These are phyloP conservation scores for Temnothorax nylanderi DNA, from an alignment of 1,140 invertebrate species.

Conservation along the genomic window DNA sequence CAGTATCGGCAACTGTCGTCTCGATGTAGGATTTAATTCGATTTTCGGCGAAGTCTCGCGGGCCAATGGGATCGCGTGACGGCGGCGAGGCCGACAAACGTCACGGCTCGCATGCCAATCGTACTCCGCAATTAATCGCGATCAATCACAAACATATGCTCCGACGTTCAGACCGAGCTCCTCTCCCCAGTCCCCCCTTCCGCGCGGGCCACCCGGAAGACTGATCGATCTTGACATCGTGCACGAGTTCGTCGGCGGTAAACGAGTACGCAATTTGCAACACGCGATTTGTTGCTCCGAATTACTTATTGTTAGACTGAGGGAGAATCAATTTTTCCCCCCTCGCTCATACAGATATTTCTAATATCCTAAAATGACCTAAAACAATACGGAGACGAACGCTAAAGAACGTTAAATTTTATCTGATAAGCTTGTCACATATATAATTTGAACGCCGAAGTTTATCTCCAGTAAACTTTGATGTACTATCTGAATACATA, in stretches of 20 bases:
- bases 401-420: too few species aligned
- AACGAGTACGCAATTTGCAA: neutral
- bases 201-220: neutral
- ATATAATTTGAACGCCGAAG: too few species aligned
- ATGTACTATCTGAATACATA: too few species aligned
- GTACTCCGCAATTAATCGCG: constrained; percentile 2
- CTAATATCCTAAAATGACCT: neutral
- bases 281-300: neutral
- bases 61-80: neutral
- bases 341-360: neutral
- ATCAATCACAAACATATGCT: constrained; percentile 1
- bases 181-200: neutral
- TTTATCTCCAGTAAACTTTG: too few species aligned
- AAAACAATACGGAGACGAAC: too few species aligned
- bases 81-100: neutral
- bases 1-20: neutral
- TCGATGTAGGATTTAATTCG: neutral
- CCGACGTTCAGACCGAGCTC: neutral
- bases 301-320: neutral
- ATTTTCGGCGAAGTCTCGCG: neutral
- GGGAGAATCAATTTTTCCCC: neutral
- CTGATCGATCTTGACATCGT: constrained; percentile 15
- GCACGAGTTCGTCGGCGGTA: neutral
- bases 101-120: constrained; percentile 18
- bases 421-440: too few species aligned